A percentile compares a stretch with the other conserved stretches of the same genome.
Conservation (phyloP, 2,797 vertebrate genomes). For the Astyanax mexicanus region DNA sequence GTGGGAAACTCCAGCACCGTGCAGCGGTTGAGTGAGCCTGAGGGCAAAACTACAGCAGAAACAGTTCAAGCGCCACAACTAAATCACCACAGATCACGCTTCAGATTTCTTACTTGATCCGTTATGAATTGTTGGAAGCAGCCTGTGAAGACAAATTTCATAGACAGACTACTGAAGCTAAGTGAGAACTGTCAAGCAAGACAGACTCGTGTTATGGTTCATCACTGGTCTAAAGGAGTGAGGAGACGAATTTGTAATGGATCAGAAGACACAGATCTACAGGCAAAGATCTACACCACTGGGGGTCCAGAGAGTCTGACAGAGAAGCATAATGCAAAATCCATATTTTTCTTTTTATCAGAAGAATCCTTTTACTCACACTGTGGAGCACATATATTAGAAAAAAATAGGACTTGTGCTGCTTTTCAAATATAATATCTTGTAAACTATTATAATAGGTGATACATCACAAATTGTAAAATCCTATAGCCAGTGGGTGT, state of each 20-base stretch:
- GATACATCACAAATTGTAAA: too few species aligned
- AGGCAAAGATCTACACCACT: neutral
- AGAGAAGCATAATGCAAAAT: too few species aligned
- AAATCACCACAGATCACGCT: neutral
- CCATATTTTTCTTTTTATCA: too few species aligned
- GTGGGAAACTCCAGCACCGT: constrained; percentile 29
- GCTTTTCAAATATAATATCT: too few species aligned
- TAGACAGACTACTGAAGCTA: neutral
- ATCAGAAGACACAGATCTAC: neutral
- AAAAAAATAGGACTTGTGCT: too few species aligned
- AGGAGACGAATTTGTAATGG: neutral
- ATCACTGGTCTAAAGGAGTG: neutral
- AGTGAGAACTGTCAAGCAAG: too few species aligned
- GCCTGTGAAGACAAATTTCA: neutral
- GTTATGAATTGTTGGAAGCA: neutral
- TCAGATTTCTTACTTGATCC: constrained; percentile 12
- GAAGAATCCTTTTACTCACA: too few species aligned
- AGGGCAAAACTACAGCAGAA: constrained; percentile 30
- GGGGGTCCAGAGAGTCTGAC: neutral
- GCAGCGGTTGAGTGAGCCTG: constrained; percentile 26
- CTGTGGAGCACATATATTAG: too few species aligned
- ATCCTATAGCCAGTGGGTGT: too few species aligned
- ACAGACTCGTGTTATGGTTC: neutral
- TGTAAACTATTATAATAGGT: too few species aligned
- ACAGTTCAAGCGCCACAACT: neutral